Evolutionary conservation across 2,888 invertebrate genomes (phyloP).

Genomic region (Drosophila bunnanda): DNA sequence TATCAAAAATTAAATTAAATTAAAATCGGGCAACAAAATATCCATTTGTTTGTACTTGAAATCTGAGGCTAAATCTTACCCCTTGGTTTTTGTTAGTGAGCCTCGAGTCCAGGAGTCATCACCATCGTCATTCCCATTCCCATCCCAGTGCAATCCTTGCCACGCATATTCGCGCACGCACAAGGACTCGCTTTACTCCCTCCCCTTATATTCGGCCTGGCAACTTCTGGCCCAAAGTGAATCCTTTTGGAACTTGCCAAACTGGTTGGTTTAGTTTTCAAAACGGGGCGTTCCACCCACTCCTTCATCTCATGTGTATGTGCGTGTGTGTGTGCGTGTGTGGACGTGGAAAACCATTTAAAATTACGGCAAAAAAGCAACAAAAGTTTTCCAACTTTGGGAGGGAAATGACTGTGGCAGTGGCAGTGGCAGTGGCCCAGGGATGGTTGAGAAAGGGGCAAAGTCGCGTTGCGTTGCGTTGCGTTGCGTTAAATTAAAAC

Average conservation of each 20-base stretch:
- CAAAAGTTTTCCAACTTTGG: conserved; percentile 59
- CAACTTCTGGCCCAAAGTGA: conserved; percentile 43
- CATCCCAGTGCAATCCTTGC: conserved; percentile 44
- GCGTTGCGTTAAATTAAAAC: conserved; percentile 69
- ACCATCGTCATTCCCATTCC: conserved; percentile 33
- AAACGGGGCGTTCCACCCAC: conserved; percentile 33
- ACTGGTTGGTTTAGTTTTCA: conserved; percentile 76
- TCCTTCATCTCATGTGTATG: conserved; percentile 18
- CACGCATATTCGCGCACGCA: conserved; percentile 60
- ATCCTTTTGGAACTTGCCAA: conserved; percentile 68
- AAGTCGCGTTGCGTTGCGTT: conserved; percentile 43
- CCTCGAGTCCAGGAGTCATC: conserved; percentile 30
- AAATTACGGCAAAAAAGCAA: conserved; percentile 72
- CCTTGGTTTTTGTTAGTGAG: conserved; percentile 16
- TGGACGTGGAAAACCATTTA: conserved; percentile 65
- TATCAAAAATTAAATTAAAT: background rate
- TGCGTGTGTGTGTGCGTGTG: conserved; percentile 15
- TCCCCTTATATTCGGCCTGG: background rate
- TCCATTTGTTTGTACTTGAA: background rate
- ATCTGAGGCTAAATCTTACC: background rate
- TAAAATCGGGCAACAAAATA: background rate
- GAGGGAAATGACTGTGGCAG: conserved; percentile 10
- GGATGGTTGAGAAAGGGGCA: conserved; percentile 13
- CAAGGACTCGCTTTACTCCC: conserved; percentile 28
- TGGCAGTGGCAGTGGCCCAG: background rate